Percentiles rank a stretch among this genome's conserved stretches.
Evolutionary conservation across 2,113 vertebrate species (phyloP).

Genomic region (Burhinus oedicnemus): DNA sequence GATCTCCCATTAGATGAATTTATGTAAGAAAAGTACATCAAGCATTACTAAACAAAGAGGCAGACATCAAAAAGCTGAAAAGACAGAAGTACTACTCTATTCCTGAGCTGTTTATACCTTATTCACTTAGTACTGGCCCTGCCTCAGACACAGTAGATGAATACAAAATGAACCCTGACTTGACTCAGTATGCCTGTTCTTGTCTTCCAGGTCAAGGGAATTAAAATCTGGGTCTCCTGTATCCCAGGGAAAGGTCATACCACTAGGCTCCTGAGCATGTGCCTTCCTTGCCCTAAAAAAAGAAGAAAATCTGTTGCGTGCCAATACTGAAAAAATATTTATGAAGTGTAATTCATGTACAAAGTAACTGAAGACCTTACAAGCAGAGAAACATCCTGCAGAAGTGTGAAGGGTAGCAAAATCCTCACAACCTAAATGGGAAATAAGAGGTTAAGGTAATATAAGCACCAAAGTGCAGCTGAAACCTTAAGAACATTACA

Average conservation of each 20-base stretch:
- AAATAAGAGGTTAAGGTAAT: neutral
- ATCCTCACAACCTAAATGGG: neutral
- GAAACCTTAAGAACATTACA: neutral
- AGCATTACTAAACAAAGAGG: neutral
- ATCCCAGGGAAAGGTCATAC: neutral
- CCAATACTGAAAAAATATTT: neutral
- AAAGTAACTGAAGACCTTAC: neutral
- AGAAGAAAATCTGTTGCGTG: neutral
- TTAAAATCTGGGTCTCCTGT: neutral
- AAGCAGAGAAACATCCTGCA: neutral
- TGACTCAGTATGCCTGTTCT: neutral
- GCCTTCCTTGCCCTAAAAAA: neutral
- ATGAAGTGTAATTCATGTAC: neutral
- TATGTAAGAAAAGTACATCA: neutral
- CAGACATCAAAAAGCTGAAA: neutral
- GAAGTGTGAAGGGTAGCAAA: neutral
- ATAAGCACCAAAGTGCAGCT: neutral
- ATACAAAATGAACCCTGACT: neutral
- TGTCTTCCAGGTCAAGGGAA: neutral
- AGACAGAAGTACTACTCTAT: neutral
- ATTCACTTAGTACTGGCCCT: neutral
- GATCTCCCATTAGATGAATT: slow-evolving; percentile 7
- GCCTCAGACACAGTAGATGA: neutral
- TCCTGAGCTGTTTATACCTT: neutral
- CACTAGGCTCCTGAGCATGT: neutral